Base-by-base conservation (phyloP, 2,888 invertebrate genomes). In the Bembecia ichneumoniformis region DNA sequence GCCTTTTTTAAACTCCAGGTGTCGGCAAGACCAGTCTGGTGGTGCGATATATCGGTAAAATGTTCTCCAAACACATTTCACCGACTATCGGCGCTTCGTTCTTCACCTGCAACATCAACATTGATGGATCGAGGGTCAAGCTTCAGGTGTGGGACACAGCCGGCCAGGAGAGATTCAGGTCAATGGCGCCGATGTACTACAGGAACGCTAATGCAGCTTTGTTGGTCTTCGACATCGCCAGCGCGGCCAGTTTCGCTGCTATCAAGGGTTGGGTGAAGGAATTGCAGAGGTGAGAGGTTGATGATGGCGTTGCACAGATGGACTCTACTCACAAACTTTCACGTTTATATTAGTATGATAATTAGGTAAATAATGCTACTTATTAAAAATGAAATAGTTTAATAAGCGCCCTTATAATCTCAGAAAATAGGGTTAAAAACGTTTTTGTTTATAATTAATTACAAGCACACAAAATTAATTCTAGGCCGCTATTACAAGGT, bases 101-200 rank as follows among this genome's bases (percentile, higher is more conserved):
- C 87, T 96, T 95, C 78, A 94, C 93, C 0, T 96, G 95, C 75
- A 95, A 92, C 74, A 89, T 96, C 62, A 91, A 90, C 63, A 79
- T 95, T 48, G 91, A 91, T 7, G 90, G 92, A 56, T 86, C 91
- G 17, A 90, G 90, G 66, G 91, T 95, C 7, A 94, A 93, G 78
- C 73, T 95, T 57, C 77, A 95, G 91, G 92, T 96, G 3, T 96
- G 96, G 96, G 96, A 96, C 75, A 96, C 96, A 0, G 95, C 96
- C 0, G 96, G 96, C 0, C 95, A 96, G 70, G 96, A 96, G 75
- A 75, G 95, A 47, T 97, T 96, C 74, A 90, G 94, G 52, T 93
- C 97, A 0, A 96, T 97, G 92, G 96, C 96, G 0, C 97, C 97
- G 5, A 96, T 97, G 95, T 97, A 97, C 74, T 97, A 97, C 72